phyloP scores from a whole-genome alignment of 1,140 invertebrate species.

The Procambarus clarkii region DNA sequence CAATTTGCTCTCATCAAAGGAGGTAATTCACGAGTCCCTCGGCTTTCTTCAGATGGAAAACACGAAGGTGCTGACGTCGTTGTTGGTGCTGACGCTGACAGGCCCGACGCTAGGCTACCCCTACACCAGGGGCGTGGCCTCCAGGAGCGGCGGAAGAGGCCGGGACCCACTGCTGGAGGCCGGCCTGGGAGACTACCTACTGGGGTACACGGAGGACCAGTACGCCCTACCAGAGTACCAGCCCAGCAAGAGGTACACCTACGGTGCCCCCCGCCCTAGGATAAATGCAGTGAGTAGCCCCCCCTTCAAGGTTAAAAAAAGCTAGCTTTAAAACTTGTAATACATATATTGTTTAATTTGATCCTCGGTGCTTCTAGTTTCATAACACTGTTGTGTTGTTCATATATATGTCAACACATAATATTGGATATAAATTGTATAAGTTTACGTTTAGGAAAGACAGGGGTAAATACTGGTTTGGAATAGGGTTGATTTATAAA shows the following conservation, averaged over 20 bases:
- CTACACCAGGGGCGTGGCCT: slow-evolving; percentile 22
- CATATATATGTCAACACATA: no score
- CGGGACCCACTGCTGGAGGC: slow-evolving; percentile 21
- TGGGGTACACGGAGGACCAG: slow-evolving; percentile 26
- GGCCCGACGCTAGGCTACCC: slow-evolving; percentile 50
- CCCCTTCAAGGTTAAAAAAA: no score
- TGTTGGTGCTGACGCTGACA: slow-evolving; percentile 48
- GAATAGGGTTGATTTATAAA: no score
- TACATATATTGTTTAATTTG: no score
- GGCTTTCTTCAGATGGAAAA: slow-evolving; percentile 23
- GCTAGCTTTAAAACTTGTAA: no score
- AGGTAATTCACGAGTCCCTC: not conserved
- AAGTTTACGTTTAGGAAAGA: no score
- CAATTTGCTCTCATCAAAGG: no score
- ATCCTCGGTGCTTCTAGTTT: no score
- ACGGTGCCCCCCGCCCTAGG: slow-evolving; percentile 56
- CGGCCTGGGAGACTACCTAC: slow-evolving; percentile 31
- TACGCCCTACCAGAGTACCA: slow-evolving; percentile 27
- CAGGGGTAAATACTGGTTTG: no score
- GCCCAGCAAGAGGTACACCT: slow-evolving; percentile 1
- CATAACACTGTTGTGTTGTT: no score
- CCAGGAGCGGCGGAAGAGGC: slow-evolving; percentile 28
- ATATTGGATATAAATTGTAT: no score
- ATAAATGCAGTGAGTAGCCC: slow-evolving; percentile 62
- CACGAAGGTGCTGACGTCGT: slow-evolving; percentile 36